Base-by-base conservation (phyloP, 2,113 vertebrate species). In the Phycodurus eques region DNA sequence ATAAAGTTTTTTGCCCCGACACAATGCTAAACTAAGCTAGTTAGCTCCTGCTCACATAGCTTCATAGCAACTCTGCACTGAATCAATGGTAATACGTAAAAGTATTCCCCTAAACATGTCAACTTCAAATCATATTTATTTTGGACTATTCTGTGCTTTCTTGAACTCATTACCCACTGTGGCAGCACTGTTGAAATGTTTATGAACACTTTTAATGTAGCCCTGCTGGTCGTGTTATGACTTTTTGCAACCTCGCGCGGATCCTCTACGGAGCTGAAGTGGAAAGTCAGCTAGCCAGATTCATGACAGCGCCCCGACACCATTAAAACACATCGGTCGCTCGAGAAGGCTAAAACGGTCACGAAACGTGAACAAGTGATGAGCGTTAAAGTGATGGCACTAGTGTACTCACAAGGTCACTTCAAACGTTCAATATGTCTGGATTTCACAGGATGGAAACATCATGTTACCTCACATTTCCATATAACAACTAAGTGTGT, bases 211-310 rank as follows among this genome's bases (percentile, higher is more conserved):
- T 80, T 80, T 75, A 83, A 86, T 83, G 66, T 44, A 59, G 79
- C 80, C 78, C 88, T 75, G 70, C 62, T 73, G 85, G 68, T 79
- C 71, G 47, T 66, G 76, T 81, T 82, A 77, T 61, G 62, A 22
- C 62, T 79, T 75, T 80, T 77, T 80, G 78, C 57, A 74, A 54
- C 57, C 44, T 68, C 13, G 39, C 56, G 31, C 22, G 27, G 42
- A 76, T 79, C 72, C 76, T 80, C 59, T 53, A 54, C 57, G 83
- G 62, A 73, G 73, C 74, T 77, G 72, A 78, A 77, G 81, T 82
- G 81, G 86, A 89, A 88, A 85, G 67, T 83, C 19, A 70, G 71
- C 77, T 74, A 80, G 87, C 86, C 87, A 85, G 77, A 78, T 71
- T 70, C 73, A 82, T 82, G 77, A 82, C 83, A 77, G 79, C n/a